Conservation (phyloP, 1,140 invertebrate genomes). For the Zophobas morio region DNA sequence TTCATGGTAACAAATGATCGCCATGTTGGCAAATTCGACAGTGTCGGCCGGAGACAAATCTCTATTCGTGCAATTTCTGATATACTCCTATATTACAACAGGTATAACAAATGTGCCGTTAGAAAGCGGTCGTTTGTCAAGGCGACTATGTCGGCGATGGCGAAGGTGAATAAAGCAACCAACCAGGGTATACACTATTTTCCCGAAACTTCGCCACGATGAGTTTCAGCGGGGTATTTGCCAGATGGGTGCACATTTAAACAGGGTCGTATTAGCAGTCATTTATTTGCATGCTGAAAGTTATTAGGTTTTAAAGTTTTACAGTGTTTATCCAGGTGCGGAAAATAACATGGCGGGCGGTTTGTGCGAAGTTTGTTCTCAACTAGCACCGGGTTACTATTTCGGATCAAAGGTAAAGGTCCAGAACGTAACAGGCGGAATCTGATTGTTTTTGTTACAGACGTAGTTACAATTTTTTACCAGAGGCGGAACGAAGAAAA, state of each 20-base stretch:
- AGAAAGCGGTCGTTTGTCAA: conserved; percentile 54
- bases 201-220: conserved; percentile 11
- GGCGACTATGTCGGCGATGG: conserved; percentile 37
- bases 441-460: too few species aligned
- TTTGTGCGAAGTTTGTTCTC: too few species aligned
- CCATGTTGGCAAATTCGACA: conserved; percentile 40
- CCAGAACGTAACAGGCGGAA: too few species aligned
- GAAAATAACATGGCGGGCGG: too few species aligned
- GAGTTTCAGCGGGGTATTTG: conserved; percentile 20
- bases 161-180: conserved; percentile 47
- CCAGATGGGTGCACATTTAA: conserved; percentile 33
- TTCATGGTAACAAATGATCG: conserved; percentile 35
- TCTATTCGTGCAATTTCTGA: conserved; percentile 58
- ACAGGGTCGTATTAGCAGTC: background rate
- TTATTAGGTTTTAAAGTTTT: too few species aligned
- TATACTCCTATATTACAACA: conserved; percentile 56
- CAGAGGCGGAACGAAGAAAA: too few species aligned
- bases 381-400: too few species aligned
- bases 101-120: conserved; percentile 55
- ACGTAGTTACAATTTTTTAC: too few species aligned
- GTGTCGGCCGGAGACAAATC: conserved; percentile 56
- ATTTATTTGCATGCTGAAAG: background rate
- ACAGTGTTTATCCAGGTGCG: too few species aligned
- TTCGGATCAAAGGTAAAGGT: too few species aligned
- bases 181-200: conserved; percentile 1